Conservation (phyloP, 1,140 invertebrate genomes). For the Zophobas morio region DNA sequence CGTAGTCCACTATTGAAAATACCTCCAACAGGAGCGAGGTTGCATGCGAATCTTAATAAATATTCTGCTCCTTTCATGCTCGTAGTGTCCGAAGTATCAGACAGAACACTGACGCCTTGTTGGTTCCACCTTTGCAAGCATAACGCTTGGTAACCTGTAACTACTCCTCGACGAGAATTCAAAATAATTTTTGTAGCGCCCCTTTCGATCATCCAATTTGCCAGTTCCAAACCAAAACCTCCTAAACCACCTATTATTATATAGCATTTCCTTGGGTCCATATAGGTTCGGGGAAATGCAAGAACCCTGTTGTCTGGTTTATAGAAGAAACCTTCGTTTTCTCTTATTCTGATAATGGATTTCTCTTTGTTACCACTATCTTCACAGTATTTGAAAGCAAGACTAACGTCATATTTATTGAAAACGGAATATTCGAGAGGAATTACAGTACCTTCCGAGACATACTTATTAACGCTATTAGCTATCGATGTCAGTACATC, state of each 20-base stretch:
- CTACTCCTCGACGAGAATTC: conserved; percentile 78
- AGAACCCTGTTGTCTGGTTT: conserved; percentile 2
- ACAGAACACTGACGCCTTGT: conserved; percentile 68
- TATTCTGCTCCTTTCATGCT: conserved; percentile 68
- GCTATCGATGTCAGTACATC: too few relatives aligned
- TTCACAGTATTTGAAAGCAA: conserved; percentile 69
- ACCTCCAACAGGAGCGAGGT: conserved; percentile 77
- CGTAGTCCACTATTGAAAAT: conserved; percentile 65
- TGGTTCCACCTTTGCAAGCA: conserved; percentile 67
- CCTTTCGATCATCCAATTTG: conserved; percentile 81
- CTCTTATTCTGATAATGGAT: conserved; percentile 78
- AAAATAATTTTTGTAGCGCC: conserved; percentile 80
- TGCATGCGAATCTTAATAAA: conserved; percentile 72
- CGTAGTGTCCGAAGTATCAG: conserved; percentile 68
- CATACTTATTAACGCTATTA: too few relatives aligned
- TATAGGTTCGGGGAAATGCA: conserved; percentile 22
- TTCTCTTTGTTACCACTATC: conserved; percentile 84
- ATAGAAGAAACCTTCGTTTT: conserved; percentile 66
- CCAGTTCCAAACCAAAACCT: conserved; percentile 86
- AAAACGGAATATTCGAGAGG: conserved; percentile 75
- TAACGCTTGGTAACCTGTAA: conserved; percentile 78
- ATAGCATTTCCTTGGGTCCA: conserved; percentile 62
- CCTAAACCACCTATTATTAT: conserved; percentile 80
- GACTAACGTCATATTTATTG: conserved; percentile 72
- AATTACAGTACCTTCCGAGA: conserved; percentile 68